Conservation (phyloP, 92 coral and sea anemone species). For the Meandrina meandrites region DNA sequence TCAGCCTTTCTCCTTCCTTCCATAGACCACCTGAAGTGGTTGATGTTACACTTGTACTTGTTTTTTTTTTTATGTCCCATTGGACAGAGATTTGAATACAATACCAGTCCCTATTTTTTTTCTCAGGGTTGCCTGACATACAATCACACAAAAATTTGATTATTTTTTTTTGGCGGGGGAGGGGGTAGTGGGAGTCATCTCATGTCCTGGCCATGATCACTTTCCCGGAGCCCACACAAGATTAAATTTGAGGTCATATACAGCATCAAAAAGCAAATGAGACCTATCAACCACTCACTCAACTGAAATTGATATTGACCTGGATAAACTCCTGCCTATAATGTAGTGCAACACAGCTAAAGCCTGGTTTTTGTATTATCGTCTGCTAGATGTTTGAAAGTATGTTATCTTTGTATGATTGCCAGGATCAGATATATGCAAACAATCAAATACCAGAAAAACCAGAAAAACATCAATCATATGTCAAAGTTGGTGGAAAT, state of each 20-base stretch:
- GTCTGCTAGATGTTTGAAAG: conserved; percentile 10
- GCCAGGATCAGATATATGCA: conserved; percentile 21
- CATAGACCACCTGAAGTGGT: conserved; percentile 25
- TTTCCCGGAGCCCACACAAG: conserved; percentile 26
- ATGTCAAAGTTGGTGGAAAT: too few species aligned
- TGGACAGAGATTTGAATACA: conserved; percentile 27
- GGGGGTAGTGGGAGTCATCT: conserved; percentile 25
- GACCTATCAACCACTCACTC: conserved; percentile 32
- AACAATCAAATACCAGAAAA: conserved; percentile 16
- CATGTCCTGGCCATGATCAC: conserved; percentile 21
- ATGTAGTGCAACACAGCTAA: conserved; percentile 17
- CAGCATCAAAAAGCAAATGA: conserved; percentile 20
- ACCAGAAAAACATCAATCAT: too few species aligned
- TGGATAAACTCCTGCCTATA: conserved; percentile 17
- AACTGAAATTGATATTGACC: conserved; percentile 21
- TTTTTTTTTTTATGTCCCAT: neutral
- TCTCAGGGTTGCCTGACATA: neutral
- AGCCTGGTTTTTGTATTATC: conserved; percentile 19
- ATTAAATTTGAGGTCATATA: conserved; percentile 17
- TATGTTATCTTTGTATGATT: conserved; percentile 13
- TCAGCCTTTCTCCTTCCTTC: conserved; percentile 2
- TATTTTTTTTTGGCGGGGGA: conserved; percentile 9
- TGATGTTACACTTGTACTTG: conserved; percentile 10
- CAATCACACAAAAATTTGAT: conserved; percentile 25
- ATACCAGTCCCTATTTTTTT: conserved; percentile 15